Evolutionary conservation across 2,888 invertebrate genomes (phyloP), one percentile per base, ranked within the genome.

Genomic region (Emmelina monodactyla): DNA sequence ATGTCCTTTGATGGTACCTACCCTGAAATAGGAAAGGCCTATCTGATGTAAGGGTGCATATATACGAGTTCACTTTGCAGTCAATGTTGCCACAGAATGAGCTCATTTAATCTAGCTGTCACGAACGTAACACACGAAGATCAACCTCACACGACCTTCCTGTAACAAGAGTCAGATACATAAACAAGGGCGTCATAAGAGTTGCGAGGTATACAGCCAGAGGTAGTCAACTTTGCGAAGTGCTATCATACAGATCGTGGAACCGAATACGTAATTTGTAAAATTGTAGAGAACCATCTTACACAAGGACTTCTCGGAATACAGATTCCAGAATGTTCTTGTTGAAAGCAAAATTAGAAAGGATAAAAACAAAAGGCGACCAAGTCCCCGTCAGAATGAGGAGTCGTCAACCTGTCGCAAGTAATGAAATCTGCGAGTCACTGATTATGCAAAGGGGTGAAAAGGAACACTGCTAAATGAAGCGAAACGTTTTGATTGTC

Each of bases 401-500:
- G 25, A 25, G n/a, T 25, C 25, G 9, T 25, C 25, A 11, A 25
- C 25, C 25, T 25, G 25, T 25, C 25, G 11, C 3, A 9, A 9
- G 25, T 25, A 25, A 25, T 25, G 25, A 25, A 25, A n/a, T 25
- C 25, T 10, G n/a, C 3, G 25, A 25, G n/a, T 25, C 25, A 10
- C 25, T 25, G 25, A 25, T 25, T 25, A 25, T 25, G 25, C 25
- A 25, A 25, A 25, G 25, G n/a, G 25, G 25, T 31, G 32, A 39
- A 38, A 34, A 37, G 31, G 33, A 31, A 30, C 19, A 10, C 28
- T 16, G 32, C 25, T 38, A 39, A 44, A 40, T 40, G 35, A 46
- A 46, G 40, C 44, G 47, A 47, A 51, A 47, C 48, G 42, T 51
- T 51, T 51, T 48, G 47, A 46, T 50, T 48, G 50, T 44, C 42